A percentile compares a stretch with the other conserved stretches of the same genome.
Evolutionary conservation across 2,888 invertebrate genomes (phyloP).

Genomic region (Dinocampus coccinellae): DNA sequence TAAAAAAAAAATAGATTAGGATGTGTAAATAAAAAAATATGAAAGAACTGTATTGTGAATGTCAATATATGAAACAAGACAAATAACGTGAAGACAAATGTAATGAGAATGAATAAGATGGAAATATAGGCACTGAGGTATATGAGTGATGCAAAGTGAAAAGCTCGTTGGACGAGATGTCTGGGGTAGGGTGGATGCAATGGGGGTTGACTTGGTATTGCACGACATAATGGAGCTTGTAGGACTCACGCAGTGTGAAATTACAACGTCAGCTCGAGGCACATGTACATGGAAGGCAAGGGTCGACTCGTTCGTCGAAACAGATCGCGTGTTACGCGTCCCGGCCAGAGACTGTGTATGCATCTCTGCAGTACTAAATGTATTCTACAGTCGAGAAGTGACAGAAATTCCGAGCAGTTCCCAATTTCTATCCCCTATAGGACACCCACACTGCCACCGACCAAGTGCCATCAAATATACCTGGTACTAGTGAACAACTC

Average conservation of each 20-base stretch:
- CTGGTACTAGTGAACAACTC: conserved; percentile 1
- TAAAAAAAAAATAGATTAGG: too few species aligned
- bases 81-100: too few species aligned
- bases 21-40: too few species aligned
- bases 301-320: conserved; percentile 51
- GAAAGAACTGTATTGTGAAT: too few species aligned
- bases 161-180: conserved; percentile 11
- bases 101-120: conserved; percentile 2
- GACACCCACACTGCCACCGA: neutral
- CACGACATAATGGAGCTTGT: conserved; percentile 51
- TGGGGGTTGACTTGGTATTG: conserved; percentile 22
- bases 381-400: conserved; percentile 41
- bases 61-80: too few species aligned
- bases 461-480: neutral
- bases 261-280: conserved; percentile 56
- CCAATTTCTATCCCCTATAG: conserved; percentile 9
- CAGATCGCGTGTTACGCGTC: conserved; percentile 50
- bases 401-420: conserved; percentile 34
- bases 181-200: neutral
- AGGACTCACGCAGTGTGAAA: conserved; percentile 60
- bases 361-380: conserved; percentile 2
- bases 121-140: neutral
- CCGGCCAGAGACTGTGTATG: conserved; percentile 13
- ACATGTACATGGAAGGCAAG: conserved; percentile 29
- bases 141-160: neutral